These are phyloP conservation scores for Marcusenius ussheri DNA, from an alignment of 2,113 vertebrate species.

Conservation along the genomic window DNA sequence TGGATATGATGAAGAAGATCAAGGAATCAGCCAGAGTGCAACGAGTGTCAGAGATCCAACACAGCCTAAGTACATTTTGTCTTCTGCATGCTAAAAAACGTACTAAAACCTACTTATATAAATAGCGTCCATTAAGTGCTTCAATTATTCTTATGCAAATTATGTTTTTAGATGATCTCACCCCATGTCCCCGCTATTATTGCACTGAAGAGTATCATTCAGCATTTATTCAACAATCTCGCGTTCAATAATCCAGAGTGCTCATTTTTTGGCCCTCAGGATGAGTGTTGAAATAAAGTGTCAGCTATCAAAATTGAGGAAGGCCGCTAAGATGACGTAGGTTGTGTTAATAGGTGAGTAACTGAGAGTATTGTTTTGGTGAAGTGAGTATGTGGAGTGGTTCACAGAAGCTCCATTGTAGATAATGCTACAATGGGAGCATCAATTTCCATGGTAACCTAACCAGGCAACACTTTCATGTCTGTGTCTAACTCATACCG, in stretches of 20 bases:
- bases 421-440: slow-evolving; percentile 3
- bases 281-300: background rate
- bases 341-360: slow-evolving; percentile 29
- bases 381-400: slow-evolving; percentile 21
- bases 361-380: slow-evolving; percentile 32
- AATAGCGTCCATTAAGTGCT: background rate
- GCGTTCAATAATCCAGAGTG: background rate
- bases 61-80: background rate
- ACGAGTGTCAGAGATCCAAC: background rate
- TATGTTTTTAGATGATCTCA: background rate
- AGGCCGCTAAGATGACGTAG: background rate
- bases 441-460: slow-evolving; percentile 41
- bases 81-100: background rate
- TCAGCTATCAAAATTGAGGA: background rate
- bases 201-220: background rate
- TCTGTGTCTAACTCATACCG: slow-evolving; percentile 15
- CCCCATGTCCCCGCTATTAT: background rate
- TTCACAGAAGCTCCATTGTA: slow-evolving; percentile 17
- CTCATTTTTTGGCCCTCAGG: background rate
- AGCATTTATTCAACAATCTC: background rate
- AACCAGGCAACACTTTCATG: slow-evolving; percentile 18
- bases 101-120: background rate
- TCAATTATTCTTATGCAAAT: background rate
- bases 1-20: background rate
- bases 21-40: background rate